Evolutionary conservation across 2,888 invertebrate genomes (phyloP).

Genomic region (Lasioglossum vierecki): DNA sequence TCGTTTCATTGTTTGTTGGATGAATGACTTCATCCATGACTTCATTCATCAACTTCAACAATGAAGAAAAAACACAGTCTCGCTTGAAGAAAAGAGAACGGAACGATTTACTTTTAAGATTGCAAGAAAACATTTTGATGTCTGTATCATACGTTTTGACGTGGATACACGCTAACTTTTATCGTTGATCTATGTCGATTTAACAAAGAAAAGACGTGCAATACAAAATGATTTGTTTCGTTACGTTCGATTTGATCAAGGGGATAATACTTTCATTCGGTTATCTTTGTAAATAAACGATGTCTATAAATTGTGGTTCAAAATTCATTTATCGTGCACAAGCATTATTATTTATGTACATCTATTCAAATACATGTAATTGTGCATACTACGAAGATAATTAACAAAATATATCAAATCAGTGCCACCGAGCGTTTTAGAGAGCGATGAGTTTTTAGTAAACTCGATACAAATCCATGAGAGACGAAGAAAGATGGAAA

Average conservation of each 20-base stretch:
- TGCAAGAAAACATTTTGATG: neutral
- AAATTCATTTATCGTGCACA: constrained; percentile 55
- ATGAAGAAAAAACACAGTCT: neutral
- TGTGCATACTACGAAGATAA: constrained; percentile 63
- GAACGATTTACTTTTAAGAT: neutral
- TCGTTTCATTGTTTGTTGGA: neutral
- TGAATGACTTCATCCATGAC: no score
- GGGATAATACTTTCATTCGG: constrained; percentile 5
- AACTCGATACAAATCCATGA: constrained; percentile 33
- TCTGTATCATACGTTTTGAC: constrained; percentile 3
- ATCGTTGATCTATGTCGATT: neutral
- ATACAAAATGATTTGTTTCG: constrained; percentile 38
- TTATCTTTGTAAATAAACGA: constrained; percentile 7
- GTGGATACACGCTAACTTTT: neutral
- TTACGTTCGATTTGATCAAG: constrained; percentile 4
- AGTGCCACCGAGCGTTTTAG: constrained; percentile 70
- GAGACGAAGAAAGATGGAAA: constrained; percentile 19
- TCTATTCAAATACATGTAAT: constrained; percentile 56
- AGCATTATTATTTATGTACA: constrained; percentile 63
- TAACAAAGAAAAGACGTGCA: constrained; percentile 16
- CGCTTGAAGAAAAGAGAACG: neutral
- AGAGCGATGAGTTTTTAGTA: constrained; percentile 61
- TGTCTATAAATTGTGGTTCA: constrained; percentile 64
- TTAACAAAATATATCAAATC: constrained; percentile 62
- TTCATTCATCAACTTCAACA: neutral